Base-by-base conservation (phyloP, 2,888 invertebrate species). In the Danaus chrysippus region DNA sequence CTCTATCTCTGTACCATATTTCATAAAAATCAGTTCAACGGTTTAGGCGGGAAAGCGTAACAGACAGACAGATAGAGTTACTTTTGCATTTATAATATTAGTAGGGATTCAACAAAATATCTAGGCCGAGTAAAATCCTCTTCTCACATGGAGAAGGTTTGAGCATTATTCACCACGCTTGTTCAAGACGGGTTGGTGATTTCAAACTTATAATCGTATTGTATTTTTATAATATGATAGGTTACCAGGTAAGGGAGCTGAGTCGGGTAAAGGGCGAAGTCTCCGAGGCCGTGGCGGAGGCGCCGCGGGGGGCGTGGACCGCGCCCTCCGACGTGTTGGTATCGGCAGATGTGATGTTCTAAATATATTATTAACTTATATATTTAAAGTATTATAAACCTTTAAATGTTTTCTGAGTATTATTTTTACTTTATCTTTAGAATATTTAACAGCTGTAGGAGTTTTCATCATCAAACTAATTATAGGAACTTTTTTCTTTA, bases 161-260 rank as follows among this genome's bases (percentile, higher is more conserved):
- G n/a, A n/a, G n/a, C n/a, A n/a, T n/a, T n/a, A n/a, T n/a, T n/a
- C n/a, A n/a, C n/a, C n/a, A n/a, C n/a, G n/a, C n/a, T n/a, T n/a
- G n/a, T n/a, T n/a, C n/a, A n/a, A n/a, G n/a, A n/a, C n/a, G n/a
- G n/a, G n/a, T n/a, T n/a, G n/a, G n/a, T n/a, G n/a, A n/a, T 34
- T 34, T 34, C 3, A 34, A 34, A 34, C 8, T 6, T 5, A 34
- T 34, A 34, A 3, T 43, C 1, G 12, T 2, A 12, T 11, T 12
- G 12, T 15, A 46, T 13, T n/a, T n/a, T 1, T n/a, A 13, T 46
- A 5, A 17, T 10, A 46, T 12, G 1, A 46, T 5, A 11, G 59
- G 73, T 72, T 75, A 87, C 90, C 92, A 76, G 84, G 87, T 55
- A 89, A 68, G 3, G 91, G 91, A 8, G 91, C 91, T 1, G 91